Percentiles rank a stretch among this genome's conserved stretches.
Evolutionary conservation across 2,797 vertebrate genomes (phyloP).

Genomic region (Trematomus bernacchii): DNA sequence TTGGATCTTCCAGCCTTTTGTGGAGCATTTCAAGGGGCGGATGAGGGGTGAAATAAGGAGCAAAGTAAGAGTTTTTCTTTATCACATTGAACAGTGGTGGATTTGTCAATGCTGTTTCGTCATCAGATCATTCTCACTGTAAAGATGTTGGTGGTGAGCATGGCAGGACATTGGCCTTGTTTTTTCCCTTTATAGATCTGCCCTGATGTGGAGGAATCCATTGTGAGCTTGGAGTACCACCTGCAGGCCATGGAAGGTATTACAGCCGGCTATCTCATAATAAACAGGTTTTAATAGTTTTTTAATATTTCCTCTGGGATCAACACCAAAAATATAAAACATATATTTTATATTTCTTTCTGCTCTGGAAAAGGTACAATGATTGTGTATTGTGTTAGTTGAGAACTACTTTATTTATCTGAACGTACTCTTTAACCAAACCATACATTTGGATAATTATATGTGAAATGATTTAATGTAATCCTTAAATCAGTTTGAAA

Average conservation of each 20-base stretch:
- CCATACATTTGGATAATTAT: too few relatives aligned
- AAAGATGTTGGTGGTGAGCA: not conserved
- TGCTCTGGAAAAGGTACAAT: too few relatives aligned
- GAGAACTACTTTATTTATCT: too few relatives aligned
- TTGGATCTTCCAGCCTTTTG: slow-evolving; percentile 57
- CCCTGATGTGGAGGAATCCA: slow-evolving; percentile 39
- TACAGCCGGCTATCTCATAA: slow-evolving; percentile 5
- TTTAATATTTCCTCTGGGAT: too few relatives aligned
- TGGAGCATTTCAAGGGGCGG: not conserved
- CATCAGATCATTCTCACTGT: slow-evolving; percentile 9
- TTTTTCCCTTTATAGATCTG: slow-evolving; percentile 74
- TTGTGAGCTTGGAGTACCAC: slow-evolving; percentile 56
- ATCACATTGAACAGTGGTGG: not conserved
- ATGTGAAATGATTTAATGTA: too few relatives aligned
- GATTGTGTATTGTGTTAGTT: too few relatives aligned
- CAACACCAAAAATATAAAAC: too few relatives aligned
- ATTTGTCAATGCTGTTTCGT: not conserved
- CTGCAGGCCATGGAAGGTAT: slow-evolving; percentile 77
- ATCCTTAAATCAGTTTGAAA: too few relatives aligned
- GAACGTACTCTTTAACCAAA: too few relatives aligned
- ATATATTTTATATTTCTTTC: too few relatives aligned
- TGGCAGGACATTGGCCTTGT: not conserved
- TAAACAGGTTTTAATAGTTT: too few relatives aligned
- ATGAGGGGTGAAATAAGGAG: slow-evolving; percentile 43
- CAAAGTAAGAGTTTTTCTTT: slow-evolving; percentile 61